Evolutionary conservation across 2,797 vertebrate genomes (phyloP), one percentile per base, ranked within the genome.

Genomic region (Enteromius afrohamiltoni): DNA sequence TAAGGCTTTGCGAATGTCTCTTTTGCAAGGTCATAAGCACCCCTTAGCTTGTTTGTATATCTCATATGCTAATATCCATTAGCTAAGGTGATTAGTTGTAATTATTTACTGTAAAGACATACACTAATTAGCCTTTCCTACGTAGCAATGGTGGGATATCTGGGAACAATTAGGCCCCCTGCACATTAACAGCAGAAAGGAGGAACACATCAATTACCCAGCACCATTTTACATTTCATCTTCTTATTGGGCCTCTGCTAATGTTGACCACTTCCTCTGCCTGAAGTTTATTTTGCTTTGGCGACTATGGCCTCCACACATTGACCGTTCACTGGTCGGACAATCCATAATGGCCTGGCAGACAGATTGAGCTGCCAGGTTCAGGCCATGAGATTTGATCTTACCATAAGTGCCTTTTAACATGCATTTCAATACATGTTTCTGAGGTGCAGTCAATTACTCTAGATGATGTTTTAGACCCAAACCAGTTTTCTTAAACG

Each of bases 211-310:
- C 93, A 94, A 95, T 95, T 95, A 95, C 92, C 91, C 89, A 85
- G 89, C 88, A 87, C 88, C 87, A 86, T 92, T 94, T 94, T 94
- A 94, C 93, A 94, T 94, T 94, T 95, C 94, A 95, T 94, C 94
- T 95, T 93, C 93, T 93, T 94, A 94, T 94, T 93, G 93, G 93
- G 94, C 92, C 91, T 92, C 93, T 93, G 94, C 93, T 95, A 93
- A 95, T 96, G 94, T 95, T 94, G 95, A 94, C 95, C 95, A 95
- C 95, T 97, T 98, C 96, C 96, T 96, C 93, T 94, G 92, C 92
- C 90, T 91, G 90, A 89, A 92, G 95, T 98, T 98, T 98, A 95
- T 98, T 97, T 98, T 96, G 95, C 95, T 97, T 97, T 95, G 94
- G 95, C 96, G 94, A 93, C 93, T 95, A 91, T 92, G 92, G 94